Percentiles rank a stretch among this genome's conserved stretches.
These are phyloP conservation scores for Diarsia mendica DNA, from an alignment of 2,888 invertebrate species.

Conservation along the genomic window DNA sequence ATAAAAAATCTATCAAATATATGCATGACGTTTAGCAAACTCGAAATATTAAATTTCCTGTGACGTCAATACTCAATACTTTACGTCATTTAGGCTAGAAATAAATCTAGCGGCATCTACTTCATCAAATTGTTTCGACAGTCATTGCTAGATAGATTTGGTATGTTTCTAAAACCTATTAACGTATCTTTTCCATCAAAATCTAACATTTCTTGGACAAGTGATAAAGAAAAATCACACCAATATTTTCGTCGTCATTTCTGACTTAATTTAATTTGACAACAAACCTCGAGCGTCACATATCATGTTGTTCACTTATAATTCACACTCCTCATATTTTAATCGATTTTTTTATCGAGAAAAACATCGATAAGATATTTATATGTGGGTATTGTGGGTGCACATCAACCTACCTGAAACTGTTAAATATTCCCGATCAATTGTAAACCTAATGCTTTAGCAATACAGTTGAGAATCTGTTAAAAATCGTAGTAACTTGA, in stretches of 20 bases:
- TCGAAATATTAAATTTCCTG: constrained; percentile 5
- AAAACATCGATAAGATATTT: constrained; percentile 39
- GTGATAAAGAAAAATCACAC: background rate
- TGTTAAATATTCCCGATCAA: no score
- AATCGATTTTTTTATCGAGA: constrained; percentile 31
- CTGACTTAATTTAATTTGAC: constrained; percentile 20
- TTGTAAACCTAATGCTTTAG: no score
- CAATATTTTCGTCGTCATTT: constrained; percentile 3
- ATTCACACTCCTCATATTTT: constrained; percentile 34
- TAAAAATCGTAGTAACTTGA: no score
- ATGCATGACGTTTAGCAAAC: background rate
- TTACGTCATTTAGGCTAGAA: background rate
- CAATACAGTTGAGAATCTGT: no score
- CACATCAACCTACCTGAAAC: no score
- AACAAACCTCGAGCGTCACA: constrained; percentile 18
- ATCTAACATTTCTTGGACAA: background rate
- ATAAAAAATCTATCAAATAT: background rate
- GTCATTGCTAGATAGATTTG: background rate
- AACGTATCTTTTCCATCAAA: background rate
- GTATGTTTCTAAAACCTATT: background rate
- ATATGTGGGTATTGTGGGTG: no score
- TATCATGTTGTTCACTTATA: constrained; percentile 33
- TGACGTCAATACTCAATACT: constrained; percentile 3
- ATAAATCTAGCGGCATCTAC: background rate
- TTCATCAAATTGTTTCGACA: background rate